These are phyloP conservation scores for Anolis apletophallus DNA, from an alignment of 2,797 vertebrate species.

Conservation along the genomic window DNA sequence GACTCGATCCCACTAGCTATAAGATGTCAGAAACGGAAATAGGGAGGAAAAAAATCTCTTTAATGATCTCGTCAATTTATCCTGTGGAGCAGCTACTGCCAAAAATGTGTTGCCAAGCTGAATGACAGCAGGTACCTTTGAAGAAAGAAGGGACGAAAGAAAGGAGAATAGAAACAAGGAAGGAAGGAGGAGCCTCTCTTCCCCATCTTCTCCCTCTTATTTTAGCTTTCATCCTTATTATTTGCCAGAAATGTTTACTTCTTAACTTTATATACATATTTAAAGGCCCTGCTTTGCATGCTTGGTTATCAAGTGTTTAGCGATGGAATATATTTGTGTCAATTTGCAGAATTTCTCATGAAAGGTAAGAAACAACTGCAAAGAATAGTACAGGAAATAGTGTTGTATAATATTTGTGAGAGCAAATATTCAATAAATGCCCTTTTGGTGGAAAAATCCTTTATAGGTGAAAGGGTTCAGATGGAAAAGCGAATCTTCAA, in stretches of 20 bases:
- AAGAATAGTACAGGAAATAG: constrained; percentile 43
- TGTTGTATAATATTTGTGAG: constrained; percentile 38
- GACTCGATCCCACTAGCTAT: constrained; percentile 50
- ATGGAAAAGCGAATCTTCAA: constrained; percentile 35
- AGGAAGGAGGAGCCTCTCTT: constrained; percentile 51
- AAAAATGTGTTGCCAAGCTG: constrained; percentile 56
- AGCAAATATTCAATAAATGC: constrained; percentile 30
- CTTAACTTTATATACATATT: not conserved
- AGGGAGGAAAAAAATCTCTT: constrained; percentile 47
- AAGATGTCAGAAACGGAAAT: constrained; percentile 62
- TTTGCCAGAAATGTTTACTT: constrained; percentile 19
- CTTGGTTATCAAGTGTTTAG: constrained; percentile 41
- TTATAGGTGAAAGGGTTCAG: constrained; percentile 38
- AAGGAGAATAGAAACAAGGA: not conserved
- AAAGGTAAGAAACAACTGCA: constrained; percentile 52
- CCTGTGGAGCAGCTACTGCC: constrained; percentile 62
- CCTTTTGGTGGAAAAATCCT: constrained; percentile 39
- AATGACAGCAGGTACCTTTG: constrained; percentile 70
- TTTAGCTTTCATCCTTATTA: constrained; percentile 21
- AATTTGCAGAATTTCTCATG: constrained; percentile 50
- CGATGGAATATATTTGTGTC: constrained; percentile 55
- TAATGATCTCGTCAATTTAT: constrained; percentile 73
- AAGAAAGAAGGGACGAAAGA: constrained; percentile 40
- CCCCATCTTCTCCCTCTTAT: not conserved
- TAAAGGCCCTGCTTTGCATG: constrained; percentile 53